Evolutionary conservation across 2,888 invertebrate genomes (phyloP).

Genomic region (Orthonychiurus folsomi): DNA sequence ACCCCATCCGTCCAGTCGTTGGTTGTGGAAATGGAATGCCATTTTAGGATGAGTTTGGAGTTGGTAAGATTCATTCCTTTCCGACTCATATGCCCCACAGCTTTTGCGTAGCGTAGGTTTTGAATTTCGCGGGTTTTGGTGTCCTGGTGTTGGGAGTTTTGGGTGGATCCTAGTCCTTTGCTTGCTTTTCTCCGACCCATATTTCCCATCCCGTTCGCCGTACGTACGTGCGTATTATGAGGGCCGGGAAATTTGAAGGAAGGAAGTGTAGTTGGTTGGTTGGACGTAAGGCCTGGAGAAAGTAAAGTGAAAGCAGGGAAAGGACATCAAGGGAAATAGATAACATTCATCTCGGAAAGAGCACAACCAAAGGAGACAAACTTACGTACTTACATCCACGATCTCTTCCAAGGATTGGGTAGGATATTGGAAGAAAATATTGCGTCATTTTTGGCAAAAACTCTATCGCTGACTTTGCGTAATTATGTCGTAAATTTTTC

Average conservation of each 20-base stretch:
- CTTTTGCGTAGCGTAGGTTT: no score
- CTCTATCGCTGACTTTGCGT: slow-evolving; percentile 38
- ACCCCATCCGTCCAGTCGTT: no score
- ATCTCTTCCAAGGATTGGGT: not conserved
- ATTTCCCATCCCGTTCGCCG: no score
- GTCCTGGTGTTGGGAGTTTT: no score
- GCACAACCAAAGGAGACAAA: slow-evolving; percentile 12
- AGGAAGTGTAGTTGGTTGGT: no score
- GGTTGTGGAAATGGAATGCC: no score
- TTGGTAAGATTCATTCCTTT: not conserved
- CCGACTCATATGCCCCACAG: not conserved
- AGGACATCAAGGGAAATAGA: slow-evolving; percentile 34
- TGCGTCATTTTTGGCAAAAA: slow-evolving; percentile 32
- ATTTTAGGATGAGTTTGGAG: no score
- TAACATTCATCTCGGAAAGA: slow-evolving; percentile 30
- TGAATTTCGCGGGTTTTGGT: no score
- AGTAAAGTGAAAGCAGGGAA: slow-evolving; percentile 9
- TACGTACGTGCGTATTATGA: no score
- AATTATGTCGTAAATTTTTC: slow-evolving; percentile 38
- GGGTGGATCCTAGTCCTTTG: no score
- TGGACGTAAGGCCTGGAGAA: slow-evolving; percentile 1
- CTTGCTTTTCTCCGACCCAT: no score
- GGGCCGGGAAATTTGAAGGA: no score
- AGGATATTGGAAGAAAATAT: slow-evolving; percentile 18
- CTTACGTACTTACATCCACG: slow-evolving; percentile 2